A percentile compares a stretch with the other conserved stretches of the same genome.
These are phyloP conservation scores for Pachymerium ferrugineum DNA, from an alignment of 2,888 invertebrate species.

Conservation along the genomic window DNA sequence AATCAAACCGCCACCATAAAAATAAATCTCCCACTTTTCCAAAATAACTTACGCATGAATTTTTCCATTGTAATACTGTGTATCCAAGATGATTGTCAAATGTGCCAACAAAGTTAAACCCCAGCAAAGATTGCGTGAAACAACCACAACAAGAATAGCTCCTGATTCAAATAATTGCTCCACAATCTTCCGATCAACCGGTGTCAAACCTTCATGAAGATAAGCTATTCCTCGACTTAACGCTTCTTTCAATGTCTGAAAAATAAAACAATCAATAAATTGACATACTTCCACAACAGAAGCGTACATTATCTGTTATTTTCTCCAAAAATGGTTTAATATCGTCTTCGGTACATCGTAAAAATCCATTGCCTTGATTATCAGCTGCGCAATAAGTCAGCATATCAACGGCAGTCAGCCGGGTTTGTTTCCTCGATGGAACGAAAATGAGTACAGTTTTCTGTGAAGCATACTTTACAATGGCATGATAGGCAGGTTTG, in stretches of 20 bases:
- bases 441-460: slow-evolving; percentile 87
- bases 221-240: slow-evolving; percentile 93
- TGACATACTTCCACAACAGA: not conserved
- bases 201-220: slow-evolving; percentile 86
- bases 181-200: slow-evolving; percentile 79
- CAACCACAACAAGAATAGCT: slow-evolving; percentile 87
- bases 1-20: too few species aligned
- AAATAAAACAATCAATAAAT: slow-evolving; percentile 16
- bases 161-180: slow-evolving; percentile 90
- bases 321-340: slow-evolving; percentile 82
- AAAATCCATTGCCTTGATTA: slow-evolving; percentile 75
- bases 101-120: slow-evolving; percentile 83
- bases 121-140: slow-evolving; percentile 88
- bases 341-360: slow-evolving; percentile 79
- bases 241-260: slow-evolving; percentile 81
- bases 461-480: slow-evolving; percentile 72
- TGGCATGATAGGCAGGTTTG: slow-evolving; percentile 92
- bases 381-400: slow-evolving; percentile 90
- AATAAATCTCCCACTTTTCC: too few species aligned
- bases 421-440: slow-evolving; percentile 81
- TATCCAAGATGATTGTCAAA: slow-evolving; percentile 95
- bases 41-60: slow-evolving; percentile 47
- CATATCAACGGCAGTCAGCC: slow-evolving; percentile 92
- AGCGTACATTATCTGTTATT: slow-evolving; percentile 71
- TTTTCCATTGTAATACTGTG: slow-evolving; percentile 83